Evolutionary conservation across 2,113 vertebrate species (phyloP).

Genomic region (Telmatochromis brachygnathus): DNA sequence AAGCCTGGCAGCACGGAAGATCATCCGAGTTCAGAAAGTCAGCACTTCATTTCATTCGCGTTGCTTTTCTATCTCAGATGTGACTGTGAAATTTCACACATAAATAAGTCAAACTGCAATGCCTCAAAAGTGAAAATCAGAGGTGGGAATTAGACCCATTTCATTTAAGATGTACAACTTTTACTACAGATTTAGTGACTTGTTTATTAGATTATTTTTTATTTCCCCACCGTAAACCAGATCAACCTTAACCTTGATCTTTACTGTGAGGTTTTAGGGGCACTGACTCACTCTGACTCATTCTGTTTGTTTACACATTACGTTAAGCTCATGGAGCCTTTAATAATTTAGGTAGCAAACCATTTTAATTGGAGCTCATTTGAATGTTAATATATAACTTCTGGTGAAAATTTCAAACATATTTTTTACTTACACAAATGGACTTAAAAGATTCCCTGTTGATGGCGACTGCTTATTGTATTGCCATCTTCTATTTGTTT

Average conservation of each 20-base stretch:
- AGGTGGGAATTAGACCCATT: neutral
- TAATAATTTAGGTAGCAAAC: neutral
- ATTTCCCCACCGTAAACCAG: neutral
- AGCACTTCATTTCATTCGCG: neutral
- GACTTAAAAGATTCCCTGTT: neutral
- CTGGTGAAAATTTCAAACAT: neutral
- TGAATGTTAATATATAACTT: neutral
- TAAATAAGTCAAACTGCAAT: neutral
- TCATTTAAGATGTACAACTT: neutral
- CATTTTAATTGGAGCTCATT: neutral
- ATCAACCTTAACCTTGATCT: neutral
- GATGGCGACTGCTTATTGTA: neutral
- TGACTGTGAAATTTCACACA: neutral
- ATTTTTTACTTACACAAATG: neutral
- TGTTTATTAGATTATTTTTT: neutral
- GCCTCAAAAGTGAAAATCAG: neutral
- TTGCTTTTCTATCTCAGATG: neutral
- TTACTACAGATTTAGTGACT: neutral
- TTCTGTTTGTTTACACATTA: neutral
- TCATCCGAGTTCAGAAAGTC: neutral
- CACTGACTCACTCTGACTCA: neutral
- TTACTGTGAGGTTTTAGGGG: neutral
- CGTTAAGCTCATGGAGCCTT: neutral
- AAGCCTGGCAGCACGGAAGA: neutral
- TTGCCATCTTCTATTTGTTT: neutral